Base-by-base conservation (phyloP, 2,797 vertebrate genomes). In the Muscicapa striata region DNA sequence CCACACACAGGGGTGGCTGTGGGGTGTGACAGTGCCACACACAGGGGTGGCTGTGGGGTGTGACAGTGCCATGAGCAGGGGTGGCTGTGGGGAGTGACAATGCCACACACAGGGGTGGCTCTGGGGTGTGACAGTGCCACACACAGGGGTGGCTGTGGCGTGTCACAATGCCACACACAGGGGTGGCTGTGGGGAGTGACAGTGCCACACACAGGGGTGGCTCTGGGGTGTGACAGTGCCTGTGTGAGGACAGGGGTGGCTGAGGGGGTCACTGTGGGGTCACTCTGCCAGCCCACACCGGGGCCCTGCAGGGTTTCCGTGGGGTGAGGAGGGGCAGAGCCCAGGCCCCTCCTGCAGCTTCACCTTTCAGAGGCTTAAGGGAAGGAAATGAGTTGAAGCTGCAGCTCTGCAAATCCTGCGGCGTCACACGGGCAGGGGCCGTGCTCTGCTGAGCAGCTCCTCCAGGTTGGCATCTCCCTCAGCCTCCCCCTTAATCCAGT, bases 401-500 rank as follows among this genome's bases (percentile, higher is more conserved):
- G 4, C 55, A 4, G 76, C 69, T 54, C 66, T 52, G 90, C 74
- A 55, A 58, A 85, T 81, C 62, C 88, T 34, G 84, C 24, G 0
- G 57, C 6, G 11, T 66, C 76, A 46, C 67, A 43, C 14, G 30
- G 85, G 87, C 52, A 3, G 80, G 68, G 68, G 82, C 85, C 1
- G 18, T 1, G 12, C 54, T 89, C 64, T 0, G 13, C 82, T 57
- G 87, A 95, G 96, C 87, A 73, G 94, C 91, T 83, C 52, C 90
- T 94, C 80, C 91, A 77, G 90, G 63, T 68, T 15, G 6, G 22
- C 11, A 1, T 34, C 85, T 78, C 75, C 57, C 86, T 74, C 96
- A 88, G 95, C 93, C 78, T 93, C 91, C 94, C 74, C 93, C 75
- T 89, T 97, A 97, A 98, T 98, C 97, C 91, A 23, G 93, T 98